These are phyloP conservation scores for Strigops habroptila DNA, from an alignment of 2,113 vertebrate genomes.

Conservation along the genomic window DNA sequence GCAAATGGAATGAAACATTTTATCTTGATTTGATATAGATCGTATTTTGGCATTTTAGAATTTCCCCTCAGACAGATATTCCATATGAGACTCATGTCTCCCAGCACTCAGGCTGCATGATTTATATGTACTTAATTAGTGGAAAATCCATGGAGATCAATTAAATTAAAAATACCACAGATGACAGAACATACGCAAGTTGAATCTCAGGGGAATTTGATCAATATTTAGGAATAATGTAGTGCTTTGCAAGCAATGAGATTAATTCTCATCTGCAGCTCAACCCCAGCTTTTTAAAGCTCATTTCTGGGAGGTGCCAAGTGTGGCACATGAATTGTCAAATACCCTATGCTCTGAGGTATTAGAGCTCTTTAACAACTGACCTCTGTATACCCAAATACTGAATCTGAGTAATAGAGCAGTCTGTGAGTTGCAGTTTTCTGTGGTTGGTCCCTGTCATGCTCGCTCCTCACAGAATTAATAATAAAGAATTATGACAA, in stretches of 20 bases:
- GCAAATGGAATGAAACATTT: neutral
- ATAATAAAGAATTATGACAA: neutral
- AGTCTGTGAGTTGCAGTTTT: neutral
- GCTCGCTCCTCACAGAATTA: neutral
- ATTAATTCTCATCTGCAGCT: neutral
- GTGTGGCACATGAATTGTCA: neutral
- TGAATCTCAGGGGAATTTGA: neutral
- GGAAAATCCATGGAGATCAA: neutral
- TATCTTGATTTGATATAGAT: neutral
- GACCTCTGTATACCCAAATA: neutral
- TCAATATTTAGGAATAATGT: neutral
- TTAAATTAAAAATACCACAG: neutral
- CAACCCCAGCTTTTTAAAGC: neutral
- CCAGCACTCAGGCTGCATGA: neutral
- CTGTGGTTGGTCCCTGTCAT: neutral
- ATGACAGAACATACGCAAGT: neutral
- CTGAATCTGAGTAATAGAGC: neutral
- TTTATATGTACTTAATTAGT: neutral
- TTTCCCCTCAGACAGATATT: neutral
- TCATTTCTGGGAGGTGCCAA: neutral
- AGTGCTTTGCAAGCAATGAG: neutral
- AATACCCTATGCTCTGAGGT: neutral
- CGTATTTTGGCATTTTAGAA: neutral
- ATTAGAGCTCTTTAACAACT: neutral
- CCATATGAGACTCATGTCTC: neutral